Percentiles rank a stretch among this genome's conserved stretches.
These are phyloP conservation scores for Arion vulgaris DNA, from an alignment of 1,140 invertebrate genomes.

Conservation along the genomic window DNA sequence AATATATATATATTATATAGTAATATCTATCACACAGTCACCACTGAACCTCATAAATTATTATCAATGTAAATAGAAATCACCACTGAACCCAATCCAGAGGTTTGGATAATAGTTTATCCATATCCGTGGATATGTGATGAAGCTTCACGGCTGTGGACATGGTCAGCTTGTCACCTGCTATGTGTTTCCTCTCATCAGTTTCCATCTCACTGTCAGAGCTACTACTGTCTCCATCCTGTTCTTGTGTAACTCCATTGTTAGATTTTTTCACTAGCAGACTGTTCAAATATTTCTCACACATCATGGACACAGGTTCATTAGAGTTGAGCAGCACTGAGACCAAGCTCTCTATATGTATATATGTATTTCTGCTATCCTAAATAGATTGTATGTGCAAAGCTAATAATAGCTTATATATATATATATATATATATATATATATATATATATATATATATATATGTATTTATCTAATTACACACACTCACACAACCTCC, in stretches of 20 bases:
- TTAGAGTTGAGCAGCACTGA: no score
- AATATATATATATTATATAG: no score
- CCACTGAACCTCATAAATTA: background rate
- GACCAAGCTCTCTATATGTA: no score
- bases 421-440: constrained; percentile 22
- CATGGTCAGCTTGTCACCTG: background rate
- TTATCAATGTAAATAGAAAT: constrained; percentile 12
- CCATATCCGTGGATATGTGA: background rate
- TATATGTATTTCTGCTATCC: no score
- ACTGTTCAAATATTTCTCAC: no score
- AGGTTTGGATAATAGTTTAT: constrained; percentile 12
- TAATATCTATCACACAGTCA: no score
- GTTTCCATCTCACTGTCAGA: constrained; percentile 23
- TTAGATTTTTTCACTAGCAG: no score
- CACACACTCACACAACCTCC: no score
- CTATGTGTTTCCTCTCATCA: background rate
- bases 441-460: constrained; percentile 30
- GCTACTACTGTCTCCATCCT: background rate
- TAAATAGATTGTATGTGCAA: no score
- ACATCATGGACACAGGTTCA: no score
- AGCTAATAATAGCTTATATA: constrained; percentile 1
- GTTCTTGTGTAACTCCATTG: background rate
- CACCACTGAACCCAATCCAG: constrained; percentile 33
- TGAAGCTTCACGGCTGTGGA: background rate
- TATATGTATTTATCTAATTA: constrained; percentile 1